Percentiles rank a stretch among this genome's conserved stretches.
phyloP scores from a whole-genome alignment of 2,113 vertebrate species.

The Trichechus manatus region DNA sequence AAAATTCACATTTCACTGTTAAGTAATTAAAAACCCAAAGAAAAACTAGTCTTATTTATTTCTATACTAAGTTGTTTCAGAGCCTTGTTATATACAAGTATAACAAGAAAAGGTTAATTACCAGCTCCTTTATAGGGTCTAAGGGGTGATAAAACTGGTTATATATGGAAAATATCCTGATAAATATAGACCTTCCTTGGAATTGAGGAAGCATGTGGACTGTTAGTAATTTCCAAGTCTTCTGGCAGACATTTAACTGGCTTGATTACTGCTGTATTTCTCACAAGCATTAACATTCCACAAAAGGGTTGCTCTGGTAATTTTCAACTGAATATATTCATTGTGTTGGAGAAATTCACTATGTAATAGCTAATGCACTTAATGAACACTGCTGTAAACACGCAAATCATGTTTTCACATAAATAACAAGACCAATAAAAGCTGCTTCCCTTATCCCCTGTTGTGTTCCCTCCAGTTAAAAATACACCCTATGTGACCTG shows the following conservation, averaged over 20 bases:
- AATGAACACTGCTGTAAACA: constrained; percentile 73
- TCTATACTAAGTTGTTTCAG: not conserved
- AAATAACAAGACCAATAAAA: constrained; percentile 69
- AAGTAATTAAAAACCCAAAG: not conserved
- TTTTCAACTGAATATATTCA: constrained; percentile 68
- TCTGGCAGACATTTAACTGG: constrained; percentile 31
- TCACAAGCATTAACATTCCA: not conserved
- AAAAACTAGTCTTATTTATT: not conserved
- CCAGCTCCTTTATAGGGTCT: not conserved
- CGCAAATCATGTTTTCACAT: constrained; percentile 61
- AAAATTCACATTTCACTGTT: not conserved
- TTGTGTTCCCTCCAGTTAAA: constrained; percentile 58
- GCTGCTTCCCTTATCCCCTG: not conserved
- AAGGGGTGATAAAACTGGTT: constrained; percentile 25
- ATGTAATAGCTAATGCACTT: constrained; percentile 77
- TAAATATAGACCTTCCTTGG: not conserved
- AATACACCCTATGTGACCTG: constrained; percentile 56
- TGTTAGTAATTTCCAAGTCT: not conserved
- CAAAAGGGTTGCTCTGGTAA: constrained; percentile 38
- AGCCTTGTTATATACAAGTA: not conserved
- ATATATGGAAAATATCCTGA: not conserved
- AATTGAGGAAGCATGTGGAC: constrained; percentile 31
- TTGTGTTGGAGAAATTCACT: constrained; percentile 54
- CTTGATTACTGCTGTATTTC: constrained; percentile 13
- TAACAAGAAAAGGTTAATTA: constrained; percentile 68